Evolutionary conservation across 2,113 vertebrate species (phyloP).

Genomic region (Pseudopipra pipra): DNA sequence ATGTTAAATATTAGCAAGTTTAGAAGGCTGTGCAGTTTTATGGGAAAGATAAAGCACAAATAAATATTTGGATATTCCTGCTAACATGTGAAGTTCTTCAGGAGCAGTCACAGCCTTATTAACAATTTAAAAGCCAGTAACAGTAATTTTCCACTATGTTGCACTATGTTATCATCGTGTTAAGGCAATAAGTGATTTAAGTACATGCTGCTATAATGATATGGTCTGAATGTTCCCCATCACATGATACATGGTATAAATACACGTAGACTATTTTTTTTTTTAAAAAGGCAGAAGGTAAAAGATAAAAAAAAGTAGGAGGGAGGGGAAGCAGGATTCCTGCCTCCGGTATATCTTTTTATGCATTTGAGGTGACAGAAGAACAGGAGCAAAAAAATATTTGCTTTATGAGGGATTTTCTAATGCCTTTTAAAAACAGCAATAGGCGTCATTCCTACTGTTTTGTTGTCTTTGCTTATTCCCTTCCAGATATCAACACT

Average conservation of each 20-base stretch:
- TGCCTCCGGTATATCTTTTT: neutral
- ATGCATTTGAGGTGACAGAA: neutral
- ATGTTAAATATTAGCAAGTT: conserved; percentile 46
- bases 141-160: neutral
- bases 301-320: neutral
- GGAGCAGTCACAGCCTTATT: conserved; percentile 25
- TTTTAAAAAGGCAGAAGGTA: neutral
- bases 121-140: conserved; percentile 23
- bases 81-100: conserved; percentile 28
- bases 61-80: conserved; percentile 10
- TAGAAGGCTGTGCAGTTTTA: conserved; percentile 29
- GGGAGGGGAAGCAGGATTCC: neutral
- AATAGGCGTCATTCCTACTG: neutral
- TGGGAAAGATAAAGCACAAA: conserved; percentile 51
- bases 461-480: conserved; percentile 58
- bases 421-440: conserved; percentile 35
- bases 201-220: neutral
- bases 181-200: neutral
- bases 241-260: neutral
- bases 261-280: neutral
- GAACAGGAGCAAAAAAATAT: neutral
- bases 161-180: neutral
- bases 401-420: conserved; percentile 40
- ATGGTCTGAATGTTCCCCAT: neutral
- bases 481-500: conserved; percentile 58